These are phyloP conservation scores for Bradynema listronoti DNA, from an alignment of 1,140 invertebrate species.

Conservation along the genomic window DNA sequence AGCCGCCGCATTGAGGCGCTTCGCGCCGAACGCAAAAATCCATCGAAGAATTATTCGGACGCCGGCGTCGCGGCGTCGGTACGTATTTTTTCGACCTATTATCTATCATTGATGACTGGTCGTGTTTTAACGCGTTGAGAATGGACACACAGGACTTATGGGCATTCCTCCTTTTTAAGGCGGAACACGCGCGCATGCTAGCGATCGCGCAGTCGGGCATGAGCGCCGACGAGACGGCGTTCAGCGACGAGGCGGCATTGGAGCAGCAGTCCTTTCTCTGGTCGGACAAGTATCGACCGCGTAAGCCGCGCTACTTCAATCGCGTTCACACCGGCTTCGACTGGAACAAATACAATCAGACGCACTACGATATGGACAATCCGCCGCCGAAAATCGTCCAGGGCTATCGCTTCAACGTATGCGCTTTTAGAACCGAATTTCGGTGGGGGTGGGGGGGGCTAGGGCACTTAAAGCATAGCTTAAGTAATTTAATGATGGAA, in stretches of 20 bases:
- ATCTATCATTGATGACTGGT: conserved; percentile 2
- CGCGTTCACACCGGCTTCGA: conserved; percentile 80
- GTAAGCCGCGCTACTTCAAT: conserved; percentile 96
- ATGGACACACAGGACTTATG: no score
- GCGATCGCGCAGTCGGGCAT: conserved; percentile 50
- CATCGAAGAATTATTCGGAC: neutral
- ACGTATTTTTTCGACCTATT: conserved; percentile 11
- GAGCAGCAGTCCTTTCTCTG: conserved; percentile 83
- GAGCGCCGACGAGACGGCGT: conserved; percentile 73
- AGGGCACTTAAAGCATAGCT: no score
- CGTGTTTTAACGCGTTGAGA: no score
- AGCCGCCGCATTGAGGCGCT: conserved; percentile 62
- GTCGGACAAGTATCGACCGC: conserved; percentile 93
- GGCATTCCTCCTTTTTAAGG: conserved; percentile 26
- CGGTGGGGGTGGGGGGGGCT: no score
- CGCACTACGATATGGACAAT: conserved; percentile 99
- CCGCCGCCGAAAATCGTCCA: conserved; percentile 99
- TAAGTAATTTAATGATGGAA: no score
- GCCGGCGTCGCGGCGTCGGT: neutral
- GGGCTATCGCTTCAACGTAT: conserved; percentile 94
- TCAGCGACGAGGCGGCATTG: conserved; percentile 74
- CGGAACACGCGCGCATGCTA: conserved; percentile 44
- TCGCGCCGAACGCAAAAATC: conserved; percentile 16
- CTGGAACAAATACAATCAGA: conserved; percentile 99
- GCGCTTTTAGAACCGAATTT: conserved; percentile 36